phyloP scores from a whole-genome alignment of 2,888 invertebrate species.

The Synergus japonicus region DNA sequence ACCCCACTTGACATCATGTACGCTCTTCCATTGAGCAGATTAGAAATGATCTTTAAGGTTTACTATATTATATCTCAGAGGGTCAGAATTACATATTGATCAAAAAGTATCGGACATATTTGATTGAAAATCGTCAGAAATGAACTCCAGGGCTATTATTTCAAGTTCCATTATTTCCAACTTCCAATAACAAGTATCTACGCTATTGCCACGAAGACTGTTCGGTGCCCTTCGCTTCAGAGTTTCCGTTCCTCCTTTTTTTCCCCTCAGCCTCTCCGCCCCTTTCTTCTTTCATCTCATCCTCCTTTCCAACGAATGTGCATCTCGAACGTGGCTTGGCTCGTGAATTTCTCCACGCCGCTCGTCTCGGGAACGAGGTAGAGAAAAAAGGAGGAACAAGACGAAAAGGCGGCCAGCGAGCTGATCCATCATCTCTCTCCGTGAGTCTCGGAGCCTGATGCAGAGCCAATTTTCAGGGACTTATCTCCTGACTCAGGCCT shows the following conservation, averaged over 20 bases:
- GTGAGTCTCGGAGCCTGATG: constrained; percentile 29
- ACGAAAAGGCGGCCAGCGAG: constrained; percentile 53
- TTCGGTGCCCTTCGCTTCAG: constrained; percentile 3
- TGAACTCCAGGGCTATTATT: background rate
- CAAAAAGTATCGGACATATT: background rate
- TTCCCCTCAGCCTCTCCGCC: constrained; percentile 53
- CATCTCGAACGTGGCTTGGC: constrained; percentile 49
- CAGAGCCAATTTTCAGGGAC: constrained; percentile 39
- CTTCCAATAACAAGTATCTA: constrained; percentile 29
- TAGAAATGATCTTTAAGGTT: background rate
- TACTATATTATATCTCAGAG: background rate
- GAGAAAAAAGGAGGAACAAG: constrained; percentile 46
- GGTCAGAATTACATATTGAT: background rate
- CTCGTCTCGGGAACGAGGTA: constrained; percentile 32
- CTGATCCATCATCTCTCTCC: constrained; percentile 57
- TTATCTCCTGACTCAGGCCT: constrained; percentile 28
- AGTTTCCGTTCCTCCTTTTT: constrained; percentile 12
- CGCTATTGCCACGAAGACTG: constrained; percentile 2
- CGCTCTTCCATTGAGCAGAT: background rate
- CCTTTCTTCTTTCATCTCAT: constrained; percentile 43
- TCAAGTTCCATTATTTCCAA: constrained; percentile 21
- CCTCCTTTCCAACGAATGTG: constrained; percentile 46
- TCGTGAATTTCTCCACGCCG: constrained; percentile 35
- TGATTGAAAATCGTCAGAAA: no score
- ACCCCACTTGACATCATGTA: background rate